These are phyloP conservation scores for Manduca sexta DNA, from an alignment of 1,140 invertebrate genomes.

Conservation along the genomic window DNA sequence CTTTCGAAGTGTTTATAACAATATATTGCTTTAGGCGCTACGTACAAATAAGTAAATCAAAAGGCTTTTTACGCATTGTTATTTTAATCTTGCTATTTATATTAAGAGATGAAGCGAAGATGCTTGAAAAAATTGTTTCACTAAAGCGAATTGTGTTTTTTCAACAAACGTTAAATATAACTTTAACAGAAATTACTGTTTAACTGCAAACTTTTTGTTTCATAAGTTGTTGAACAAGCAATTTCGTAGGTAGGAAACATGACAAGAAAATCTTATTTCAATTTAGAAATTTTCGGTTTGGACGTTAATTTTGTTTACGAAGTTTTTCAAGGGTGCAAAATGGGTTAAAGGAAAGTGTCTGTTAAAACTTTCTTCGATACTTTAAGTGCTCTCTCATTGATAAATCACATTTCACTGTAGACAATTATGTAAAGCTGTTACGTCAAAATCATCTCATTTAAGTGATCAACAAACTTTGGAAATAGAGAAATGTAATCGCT, in stretches of 20 bases:
- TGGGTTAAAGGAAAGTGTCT: background rate
- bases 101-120: background rate
- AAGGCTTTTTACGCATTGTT: background rate
- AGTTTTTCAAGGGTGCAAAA: slow-evolving; percentile 5
- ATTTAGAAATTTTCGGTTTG: slow-evolving; percentile 7
- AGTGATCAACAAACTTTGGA: too few relatives aligned
- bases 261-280: slow-evolving; percentile 8
- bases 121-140: background rate
- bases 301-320: slow-evolving; percentile 4
- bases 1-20: too few relatives aligned
- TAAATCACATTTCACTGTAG: too few relatives aligned
- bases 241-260: slow-evolving; percentile 9
- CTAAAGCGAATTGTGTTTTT: too few relatives aligned
- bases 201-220: slow-evolving; percentile 4
- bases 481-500: too few relatives aligned
- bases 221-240: background rate
- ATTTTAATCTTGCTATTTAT: background rate
- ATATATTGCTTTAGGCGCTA: too few relatives aligned
- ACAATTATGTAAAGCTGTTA: too few relatives aligned
- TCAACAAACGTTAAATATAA: too few relatives aligned
- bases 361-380: background rate
- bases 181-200: background rate
- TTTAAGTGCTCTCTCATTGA: background rate
- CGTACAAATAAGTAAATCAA: too few relatives aligned
- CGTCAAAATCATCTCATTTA: too few relatives aligned